A percentile compares a stretch with the other conserved stretches of the same genome.
phyloP scores from a whole-genome alignment of 2,113 vertebrate genomes.

The Rhinolophus ferrumequinum region DNA sequence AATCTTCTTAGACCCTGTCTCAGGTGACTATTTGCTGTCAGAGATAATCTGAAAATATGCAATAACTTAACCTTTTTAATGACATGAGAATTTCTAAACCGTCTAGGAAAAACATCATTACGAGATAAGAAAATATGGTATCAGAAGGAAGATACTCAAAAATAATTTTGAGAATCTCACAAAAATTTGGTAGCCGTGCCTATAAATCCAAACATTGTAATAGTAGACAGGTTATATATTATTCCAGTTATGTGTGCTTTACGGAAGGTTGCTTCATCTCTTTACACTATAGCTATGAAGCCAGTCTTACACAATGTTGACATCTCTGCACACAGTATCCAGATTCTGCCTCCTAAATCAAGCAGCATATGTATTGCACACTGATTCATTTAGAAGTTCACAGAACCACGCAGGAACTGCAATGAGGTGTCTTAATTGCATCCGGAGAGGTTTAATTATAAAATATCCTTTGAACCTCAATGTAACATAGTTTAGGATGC shows the following conservation, averaged over 20 bases:
- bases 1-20: not conserved
- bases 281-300: not conserved
- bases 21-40: not conserved
- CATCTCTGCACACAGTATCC: not conserved
- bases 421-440: not conserved
- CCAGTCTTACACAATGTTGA: not conserved
- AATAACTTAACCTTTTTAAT: not conserved
- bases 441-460: not conserved
- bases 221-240: not conserved
- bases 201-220: not conserved
- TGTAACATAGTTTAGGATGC: not conserved
- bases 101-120: not conserved
- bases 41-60: not conserved
- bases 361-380: not conserved
- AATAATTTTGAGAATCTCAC: constrained; percentile 6
- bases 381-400: not conserved
- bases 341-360: not conserved
- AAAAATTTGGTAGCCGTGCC: not conserved
- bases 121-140: not conserved
- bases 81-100: constrained; percentile 12
- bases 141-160: not conserved
- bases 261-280: not conserved
- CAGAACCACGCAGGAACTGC: not conserved
- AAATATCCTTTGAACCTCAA: not conserved
- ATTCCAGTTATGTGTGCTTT: not conserved